Percentiles rank a stretch among this genome's conserved stretches.
phyloP scores from a whole-genome alignment of 1,140 invertebrate genomes.

The Caerostris extrusa region DNA sequence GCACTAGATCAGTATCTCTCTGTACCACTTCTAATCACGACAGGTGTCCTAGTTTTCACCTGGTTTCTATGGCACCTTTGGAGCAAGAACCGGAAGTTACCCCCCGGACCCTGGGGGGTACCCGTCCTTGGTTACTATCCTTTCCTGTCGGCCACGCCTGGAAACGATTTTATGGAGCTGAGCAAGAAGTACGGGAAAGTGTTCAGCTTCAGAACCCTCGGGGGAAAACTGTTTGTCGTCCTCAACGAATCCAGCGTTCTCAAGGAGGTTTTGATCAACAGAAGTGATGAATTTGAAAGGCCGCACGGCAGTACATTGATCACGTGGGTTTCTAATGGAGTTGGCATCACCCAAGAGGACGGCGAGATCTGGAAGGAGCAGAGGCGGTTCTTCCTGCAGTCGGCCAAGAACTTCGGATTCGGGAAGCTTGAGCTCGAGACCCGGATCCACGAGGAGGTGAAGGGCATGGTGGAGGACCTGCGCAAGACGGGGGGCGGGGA shows the following conservation, averaged over 20 bases:
- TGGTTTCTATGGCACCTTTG: too few species aligned
- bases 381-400: constrained; percentile 87
- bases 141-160: background rate
- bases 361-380: constrained; percentile 89
- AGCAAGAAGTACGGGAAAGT: constrained; percentile 11
- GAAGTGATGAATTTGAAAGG: constrained; percentile 19
- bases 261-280: constrained; percentile 15
- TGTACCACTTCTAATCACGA: too few species aligned
- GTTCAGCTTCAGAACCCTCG: constrained; percentile 5
- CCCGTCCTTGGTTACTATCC: too few species aligned
- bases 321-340: background rate
- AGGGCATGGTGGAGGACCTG: background rate
- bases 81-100: background rate
- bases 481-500: background rate
- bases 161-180: background rate
- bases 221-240: constrained; percentile 12
- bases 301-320: background rate
- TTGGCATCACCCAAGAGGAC: constrained; percentile 81
- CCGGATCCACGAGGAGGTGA: constrained; percentile 83
- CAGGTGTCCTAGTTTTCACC: too few species aligned
- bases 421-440: constrained; percentile 88
- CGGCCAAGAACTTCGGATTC: constrained; percentile 88
- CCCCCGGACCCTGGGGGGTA: too few species aligned
- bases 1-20: too few species aligned
- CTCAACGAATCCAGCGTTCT: background rate